These are phyloP conservation scores for Myiothlypis chrysogaster DNA, from an alignment of 2,797 vertebrate species.

Conservation along the genomic window DNA sequence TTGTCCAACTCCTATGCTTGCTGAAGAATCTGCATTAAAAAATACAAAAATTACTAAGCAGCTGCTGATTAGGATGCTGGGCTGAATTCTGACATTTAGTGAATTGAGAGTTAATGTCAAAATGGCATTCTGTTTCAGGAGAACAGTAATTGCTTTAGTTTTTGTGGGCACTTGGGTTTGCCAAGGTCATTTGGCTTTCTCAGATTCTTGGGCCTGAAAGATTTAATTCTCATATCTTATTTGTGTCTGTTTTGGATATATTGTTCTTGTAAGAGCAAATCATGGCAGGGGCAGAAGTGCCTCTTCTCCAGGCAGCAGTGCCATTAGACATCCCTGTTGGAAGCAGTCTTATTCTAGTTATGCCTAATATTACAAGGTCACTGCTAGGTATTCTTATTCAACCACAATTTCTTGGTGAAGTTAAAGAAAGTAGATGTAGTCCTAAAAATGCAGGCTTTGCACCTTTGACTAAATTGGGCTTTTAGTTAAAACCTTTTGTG, in stretches of 20 bases:
- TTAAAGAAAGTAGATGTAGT: not conserved
- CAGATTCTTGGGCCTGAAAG: not conserved
- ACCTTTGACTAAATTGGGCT: not conserved
- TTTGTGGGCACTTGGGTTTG: not conserved
- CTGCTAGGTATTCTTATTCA: not conserved
- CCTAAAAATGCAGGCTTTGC: not conserved
- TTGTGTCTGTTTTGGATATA: not conserved
- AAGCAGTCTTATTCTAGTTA: not conserved
- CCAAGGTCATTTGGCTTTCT: not conserved
- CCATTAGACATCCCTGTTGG: not conserved
- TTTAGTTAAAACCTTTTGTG: not conserved
- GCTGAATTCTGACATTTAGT: not conserved
- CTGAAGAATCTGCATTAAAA: not conserved
- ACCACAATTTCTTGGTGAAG: not conserved
- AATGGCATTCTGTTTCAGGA: not conserved
- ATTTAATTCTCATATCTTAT: not conserved
- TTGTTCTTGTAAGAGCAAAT: not conserved
- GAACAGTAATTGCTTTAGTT: not conserved
- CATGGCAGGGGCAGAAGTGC: not conserved
- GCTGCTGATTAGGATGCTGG: not conserved
- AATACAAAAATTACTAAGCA: not conserved
- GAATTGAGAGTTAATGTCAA: not conserved
- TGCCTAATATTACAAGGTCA: not conserved
- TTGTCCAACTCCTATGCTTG: not conserved
- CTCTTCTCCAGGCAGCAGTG: not conserved